Evolutionary conservation across 1,140 invertebrate genomes (phyloP).

Genomic region (Papilio machaon): DNA sequence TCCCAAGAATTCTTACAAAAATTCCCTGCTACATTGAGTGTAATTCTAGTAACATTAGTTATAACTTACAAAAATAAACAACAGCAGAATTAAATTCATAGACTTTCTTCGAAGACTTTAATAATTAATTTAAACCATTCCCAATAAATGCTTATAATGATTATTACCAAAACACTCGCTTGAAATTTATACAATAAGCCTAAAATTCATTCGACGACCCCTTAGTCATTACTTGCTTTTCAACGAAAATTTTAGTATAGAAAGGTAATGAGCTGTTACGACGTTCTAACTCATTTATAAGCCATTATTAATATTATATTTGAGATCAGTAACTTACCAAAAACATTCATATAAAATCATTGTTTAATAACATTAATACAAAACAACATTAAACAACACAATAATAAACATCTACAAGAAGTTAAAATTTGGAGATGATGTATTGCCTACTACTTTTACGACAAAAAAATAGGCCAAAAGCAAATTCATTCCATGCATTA

Average conservation of each 20-base stretch:
- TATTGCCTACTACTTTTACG: too few relatives aligned
- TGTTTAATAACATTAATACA: too few relatives aligned
- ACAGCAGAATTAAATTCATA: too few relatives aligned
- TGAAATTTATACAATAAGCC: constrained; percentile 8
- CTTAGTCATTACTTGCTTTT: constrained; percentile 17
- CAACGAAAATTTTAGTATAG: not conserved
- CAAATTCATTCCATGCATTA: not conserved
- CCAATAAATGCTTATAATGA: not conserved
- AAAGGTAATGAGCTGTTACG: constrained; percentile 8
- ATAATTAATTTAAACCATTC: not conserved
- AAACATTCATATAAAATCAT: not conserved
- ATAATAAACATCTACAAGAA: too few relatives aligned
- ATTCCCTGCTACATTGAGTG: too few relatives aligned
- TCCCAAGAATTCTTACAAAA: too few relatives aligned
- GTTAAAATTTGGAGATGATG: too few relatives aligned
- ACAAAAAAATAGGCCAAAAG: too few relatives aligned
- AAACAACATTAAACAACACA: not conserved
- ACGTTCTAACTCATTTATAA: constrained; percentile 5
- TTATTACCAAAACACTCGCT: not conserved
- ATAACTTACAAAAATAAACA: too few relatives aligned
- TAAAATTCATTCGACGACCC: constrained; percentile 4
- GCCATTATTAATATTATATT: not conserved
- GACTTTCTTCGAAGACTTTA: too few relatives aligned
- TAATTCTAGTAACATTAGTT: too few relatives aligned
- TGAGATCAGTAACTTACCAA: not conserved